A percentile compares a stretch with the other conserved stretches of the same genome.
Conservation (phyloP, 2,113 vertebrate genomes). For the Rhombomys opimus region DNA sequence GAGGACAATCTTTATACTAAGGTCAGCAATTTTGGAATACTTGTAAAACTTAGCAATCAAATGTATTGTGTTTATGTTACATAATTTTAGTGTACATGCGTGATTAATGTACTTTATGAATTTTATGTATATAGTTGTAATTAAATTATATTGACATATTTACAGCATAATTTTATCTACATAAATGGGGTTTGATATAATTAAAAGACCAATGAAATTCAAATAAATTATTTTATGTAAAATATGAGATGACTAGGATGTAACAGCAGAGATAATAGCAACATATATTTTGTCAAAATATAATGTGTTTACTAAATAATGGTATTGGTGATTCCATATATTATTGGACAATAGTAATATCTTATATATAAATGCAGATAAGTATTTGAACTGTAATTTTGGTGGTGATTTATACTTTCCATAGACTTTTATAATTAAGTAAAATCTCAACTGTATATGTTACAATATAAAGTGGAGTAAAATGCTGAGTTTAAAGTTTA, state of each 20-base stretch:
- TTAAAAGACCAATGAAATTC: not conserved
- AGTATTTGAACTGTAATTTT: not conserved
- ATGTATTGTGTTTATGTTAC: not conserved
- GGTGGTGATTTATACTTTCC: not conserved
- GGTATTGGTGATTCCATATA: not conserved
- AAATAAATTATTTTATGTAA: not conserved
- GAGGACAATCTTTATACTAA: not conserved
- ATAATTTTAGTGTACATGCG: not conserved
- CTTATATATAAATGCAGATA: not conserved
- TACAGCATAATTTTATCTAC: not conserved
- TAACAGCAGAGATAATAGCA: not conserved
- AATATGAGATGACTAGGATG: not conserved
- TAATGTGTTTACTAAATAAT: not conserved
- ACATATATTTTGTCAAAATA: not conserved
- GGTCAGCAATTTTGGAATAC: not conserved
- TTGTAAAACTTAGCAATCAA: not conserved
- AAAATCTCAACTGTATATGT: not conserved
- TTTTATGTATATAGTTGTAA: not conserved
- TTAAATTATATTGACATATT: not conserved
- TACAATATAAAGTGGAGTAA: not conserved
- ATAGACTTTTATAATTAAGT: not conserved
- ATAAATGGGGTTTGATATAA: not conserved
- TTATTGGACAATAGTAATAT: not conserved
- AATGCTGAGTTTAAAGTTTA: slow-evolving; percentile 21
- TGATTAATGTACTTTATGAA: not conserved